Evolutionary conservation across 53 echinoderm and acorn worm genomes (phyloP), one percentile per base, ranked within the genome.

Genomic region (Stichopus horrens): DNA sequence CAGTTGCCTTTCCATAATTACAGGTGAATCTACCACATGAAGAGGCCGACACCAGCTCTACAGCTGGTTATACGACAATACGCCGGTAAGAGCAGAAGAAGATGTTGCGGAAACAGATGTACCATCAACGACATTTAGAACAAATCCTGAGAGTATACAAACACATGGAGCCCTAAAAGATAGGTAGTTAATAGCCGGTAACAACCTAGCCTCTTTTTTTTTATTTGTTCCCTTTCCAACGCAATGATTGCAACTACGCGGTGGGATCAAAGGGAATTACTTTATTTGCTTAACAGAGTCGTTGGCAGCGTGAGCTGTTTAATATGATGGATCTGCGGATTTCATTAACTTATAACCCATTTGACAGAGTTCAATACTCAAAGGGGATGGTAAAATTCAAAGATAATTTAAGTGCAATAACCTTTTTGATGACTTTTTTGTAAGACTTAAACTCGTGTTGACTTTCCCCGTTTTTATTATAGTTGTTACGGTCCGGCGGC

Each of bases 81-180:
- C n/a, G 18, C 19, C 71, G 7, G 19, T 71, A 71, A 71, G n/a
- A 18, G 16, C 18, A 20, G n/a, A 16, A 18, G 71, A 71, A 71
- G 71, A 71, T n/a, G 71, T 71, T 71, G 71, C 71, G 71, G 71
- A 71, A 71, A 71, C 71, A 71, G 71, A 71, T 71, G 71, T 71
- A 71, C n/a, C n/a, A 20, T 6, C 6, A 71, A 37, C 37, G 37
- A 37, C 37, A 37, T 37, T 37, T 37, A 37, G 37, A 37, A 37
- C 37, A 37, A 37, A 37, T 37, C 37, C 37, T 37, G 37, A 37
- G 37, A 37, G 37, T 37, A 37, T 37, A 2, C 37, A 37, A 37
- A 37, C 37, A 37, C 37, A 37, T 37, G 37, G 37, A 37, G 37
- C 37, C 37, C 2, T 37, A 37, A 37, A 37, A 37, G 37, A 37